These are phyloP conservation scores for Alcedo atthis DNA, from an alignment of 2,797 vertebrate species.

Conservation along the genomic window DNA sequence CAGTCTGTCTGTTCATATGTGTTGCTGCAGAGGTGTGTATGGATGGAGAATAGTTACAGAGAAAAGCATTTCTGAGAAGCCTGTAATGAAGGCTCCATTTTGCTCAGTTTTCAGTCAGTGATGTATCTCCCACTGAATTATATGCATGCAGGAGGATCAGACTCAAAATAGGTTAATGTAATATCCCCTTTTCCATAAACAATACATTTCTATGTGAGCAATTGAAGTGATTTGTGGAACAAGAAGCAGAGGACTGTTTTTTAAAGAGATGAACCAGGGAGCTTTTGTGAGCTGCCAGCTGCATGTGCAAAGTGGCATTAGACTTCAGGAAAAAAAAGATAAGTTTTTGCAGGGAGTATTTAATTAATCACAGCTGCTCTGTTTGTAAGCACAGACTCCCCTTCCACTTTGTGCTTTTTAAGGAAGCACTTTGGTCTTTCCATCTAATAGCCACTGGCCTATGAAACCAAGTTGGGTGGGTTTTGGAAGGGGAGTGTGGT, in stretches of 20 bases:
- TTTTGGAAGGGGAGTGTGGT: not conserved
- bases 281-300: conserved; percentile 61
- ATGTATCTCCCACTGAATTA: not conserved
- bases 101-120: not conserved
- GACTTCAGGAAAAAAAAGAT: conserved; percentile 17
- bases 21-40: not conserved
- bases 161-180: not conserved
- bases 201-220: not conserved
- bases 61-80: not conserved
- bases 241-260: conserved; percentile 36
- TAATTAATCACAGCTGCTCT: conserved; percentile 47
- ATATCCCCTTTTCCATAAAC: conserved; percentile 6
- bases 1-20: not conserved
- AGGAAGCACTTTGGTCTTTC: not conserved
- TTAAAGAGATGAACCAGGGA: not conserved
- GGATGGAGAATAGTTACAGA: not conserved
- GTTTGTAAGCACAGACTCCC: not conserved
- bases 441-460: not conserved
- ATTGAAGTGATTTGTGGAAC: conserved; percentile 21
- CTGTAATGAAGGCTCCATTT: not conserved
- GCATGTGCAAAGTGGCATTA: conserved; percentile 31
- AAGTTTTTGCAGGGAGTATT: conserved; percentile 11
- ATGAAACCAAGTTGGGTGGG: not conserved
- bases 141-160: not conserved
- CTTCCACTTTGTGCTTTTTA: not conserved